Conservation (phyloP, 2,113 vertebrate species). For the Xenopus borealis region DNA sequence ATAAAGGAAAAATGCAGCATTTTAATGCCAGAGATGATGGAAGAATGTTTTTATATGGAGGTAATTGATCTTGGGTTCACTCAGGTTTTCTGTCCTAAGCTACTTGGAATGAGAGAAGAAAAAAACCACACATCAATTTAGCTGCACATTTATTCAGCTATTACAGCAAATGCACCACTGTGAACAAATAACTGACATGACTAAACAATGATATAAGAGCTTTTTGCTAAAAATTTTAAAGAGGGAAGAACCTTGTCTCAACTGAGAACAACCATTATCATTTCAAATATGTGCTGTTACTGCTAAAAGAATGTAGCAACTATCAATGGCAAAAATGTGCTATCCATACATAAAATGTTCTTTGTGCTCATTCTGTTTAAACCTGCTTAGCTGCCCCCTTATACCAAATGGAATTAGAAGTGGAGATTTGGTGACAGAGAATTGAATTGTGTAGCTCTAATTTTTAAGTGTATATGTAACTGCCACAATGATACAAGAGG, state of each 20-base stretch:
- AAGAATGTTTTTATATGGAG: not conserved
- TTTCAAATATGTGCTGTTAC: conserved; percentile 65
- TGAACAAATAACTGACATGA: conserved; percentile 65
- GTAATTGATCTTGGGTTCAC: conserved; percentile 12
- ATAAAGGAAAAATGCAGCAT: not conserved
- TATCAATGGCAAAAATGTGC: conserved; percentile 57
- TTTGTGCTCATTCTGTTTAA: conserved; percentile 49
- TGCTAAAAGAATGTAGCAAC: conserved; percentile 57
- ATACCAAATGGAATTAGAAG: not conserved
- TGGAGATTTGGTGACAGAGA: not conserved
- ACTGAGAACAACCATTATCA: conserved; percentile 62
- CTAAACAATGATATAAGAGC: conserved; percentile 61
- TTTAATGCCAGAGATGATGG: not conserved
- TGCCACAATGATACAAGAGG: not conserved
- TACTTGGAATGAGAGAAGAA: conserved; percentile 6
- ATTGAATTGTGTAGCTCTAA: not conserved
- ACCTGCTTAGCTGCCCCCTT: not conserved
- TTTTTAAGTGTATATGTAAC: not conserved
- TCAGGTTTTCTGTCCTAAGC: conserved; percentile 1
- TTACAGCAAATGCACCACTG: conserved; percentile 59
- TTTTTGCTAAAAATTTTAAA: conserved; percentile 65
- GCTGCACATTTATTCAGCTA: conserved; percentile 60
- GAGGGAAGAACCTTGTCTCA: conserved; percentile 58
- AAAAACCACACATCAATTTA: conserved; percentile 52
- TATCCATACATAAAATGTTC: conserved; percentile 56